Base-by-base conservation (phyloP, 2,888 invertebrate genomes). In the Caenorhabditis drosophilae region DNA sequence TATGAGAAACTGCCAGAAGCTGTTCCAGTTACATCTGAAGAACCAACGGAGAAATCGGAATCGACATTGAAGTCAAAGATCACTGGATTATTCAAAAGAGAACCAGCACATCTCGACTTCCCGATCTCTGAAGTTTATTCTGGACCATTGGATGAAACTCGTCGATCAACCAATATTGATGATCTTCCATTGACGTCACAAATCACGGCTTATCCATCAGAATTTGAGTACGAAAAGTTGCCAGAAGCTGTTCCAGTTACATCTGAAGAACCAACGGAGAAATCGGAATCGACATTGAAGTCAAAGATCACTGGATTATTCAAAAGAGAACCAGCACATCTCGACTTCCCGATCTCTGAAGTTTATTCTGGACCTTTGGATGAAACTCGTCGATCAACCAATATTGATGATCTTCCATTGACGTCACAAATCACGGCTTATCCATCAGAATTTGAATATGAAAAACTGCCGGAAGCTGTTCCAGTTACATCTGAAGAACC, bases 281-380 rank as follows among this genome's bases (percentile, higher is more conserved):
- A 45, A 20, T 36, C 31, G 4, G 25, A 62, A n/a, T 63, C 63
- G n/a, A 23, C 18, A 36, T n/a, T 51, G n/a, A 42, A 51, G 15
- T 18, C 16, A 36, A 51, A 51, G 49, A 49, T 57, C 41, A 18
- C 25, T 46, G 46, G 54, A 47, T 23, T 58, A 47, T 62, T 56
- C 48, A 45, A 52, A 31, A 45, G 46, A 25, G 45, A 51, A 16
- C 51, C 64, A 6, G 58, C 73, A 41, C 72, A 73, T 26, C 51
- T 52, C 18, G 72, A 73, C 47, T 73, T 67, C 40, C 73, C 73
- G 27, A 53, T 55, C 12, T 57, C 58, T 48, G 70, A 67, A 36
- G 22, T 31, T 34, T 71, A 64, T 54, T 58, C 61, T 26, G 71
- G 71, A 45, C 64, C 68, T 38, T 36, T 71, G 20, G 73, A 76